Percentiles rank a stretch among this genome's conserved stretches.
Conservation (phyloP, 2,888 invertebrate species). For the Heliconius erato region DNA sequence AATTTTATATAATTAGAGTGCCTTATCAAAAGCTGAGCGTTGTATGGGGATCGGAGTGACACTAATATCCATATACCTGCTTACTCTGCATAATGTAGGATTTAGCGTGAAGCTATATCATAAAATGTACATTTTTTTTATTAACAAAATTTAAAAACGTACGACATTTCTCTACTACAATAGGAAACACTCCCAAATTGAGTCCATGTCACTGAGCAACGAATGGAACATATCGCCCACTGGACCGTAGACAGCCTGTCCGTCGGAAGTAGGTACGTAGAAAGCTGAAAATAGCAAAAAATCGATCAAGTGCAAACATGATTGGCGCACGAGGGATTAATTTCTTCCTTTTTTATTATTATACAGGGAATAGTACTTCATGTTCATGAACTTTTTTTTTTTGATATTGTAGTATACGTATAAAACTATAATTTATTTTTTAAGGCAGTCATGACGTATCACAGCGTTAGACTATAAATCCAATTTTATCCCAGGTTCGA, state of each 20-base stretch:
- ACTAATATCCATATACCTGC: background rate
- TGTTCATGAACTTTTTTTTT: background rate
- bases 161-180: background rate
- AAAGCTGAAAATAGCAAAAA: background rate
- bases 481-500: too few species aligned
- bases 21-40: too few species aligned
- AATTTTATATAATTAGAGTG: too few species aligned
- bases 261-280: background rate
- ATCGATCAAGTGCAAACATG: background rate
- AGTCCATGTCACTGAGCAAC: background rate
- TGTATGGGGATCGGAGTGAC: too few species aligned
- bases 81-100: too few species aligned
- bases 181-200: background rate
- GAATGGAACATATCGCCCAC: slow-evolving; percentile 7
- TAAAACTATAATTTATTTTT: too few species aligned
- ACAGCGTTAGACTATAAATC: too few species aligned
- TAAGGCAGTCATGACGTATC: too few species aligned
- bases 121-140: background rate
- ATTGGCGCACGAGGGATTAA: background rate
- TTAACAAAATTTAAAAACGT: too few species aligned
- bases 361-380: background rate
- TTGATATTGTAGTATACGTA: too few species aligned
- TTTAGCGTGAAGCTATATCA: too few species aligned
- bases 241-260: background rate
- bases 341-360: background rate